These are phyloP conservation scores for Pseudochromis fuscus DNA, from an alignment of 2,797 vertebrate genomes.

Conservation along the genomic window DNA sequence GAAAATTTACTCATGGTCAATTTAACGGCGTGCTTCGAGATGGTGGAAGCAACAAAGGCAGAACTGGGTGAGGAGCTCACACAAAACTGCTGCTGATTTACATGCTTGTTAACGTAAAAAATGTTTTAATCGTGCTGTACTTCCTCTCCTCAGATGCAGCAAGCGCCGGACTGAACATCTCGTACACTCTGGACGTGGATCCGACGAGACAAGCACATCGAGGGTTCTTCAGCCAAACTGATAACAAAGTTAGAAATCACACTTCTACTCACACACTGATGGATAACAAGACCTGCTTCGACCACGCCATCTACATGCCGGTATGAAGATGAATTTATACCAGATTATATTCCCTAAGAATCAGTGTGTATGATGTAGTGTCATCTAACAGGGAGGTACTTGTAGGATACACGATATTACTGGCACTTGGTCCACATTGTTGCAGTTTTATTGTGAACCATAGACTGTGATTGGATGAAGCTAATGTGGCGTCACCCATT, in stretches of 20 bases:
- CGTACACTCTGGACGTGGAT: slow-evolving; percentile 81
- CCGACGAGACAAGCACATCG: slow-evolving; percentile 70
- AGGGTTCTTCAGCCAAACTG: slow-evolving; percentile 69
- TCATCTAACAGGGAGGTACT: no score
- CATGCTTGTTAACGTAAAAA: no score
- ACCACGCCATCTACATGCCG: slow-evolving; percentile 74
- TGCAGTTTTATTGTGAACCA: no score
- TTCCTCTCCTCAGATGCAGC: slow-evolving; percentile 38
- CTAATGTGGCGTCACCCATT: no score
- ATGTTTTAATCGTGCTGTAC: background rate
- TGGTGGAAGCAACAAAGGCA: slow-evolving; percentile 56
- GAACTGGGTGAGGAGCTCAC: slow-evolving; percentile 68
- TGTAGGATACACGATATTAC: no score
- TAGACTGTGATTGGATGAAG: no score
- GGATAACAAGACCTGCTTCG: slow-evolving; percentile 52
- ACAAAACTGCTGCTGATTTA: background rate
- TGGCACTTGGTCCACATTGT: no score
- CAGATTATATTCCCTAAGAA: background rate
- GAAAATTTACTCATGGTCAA: slow-evolving; percentile 49
- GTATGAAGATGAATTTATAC: slow-evolving; percentile 65
- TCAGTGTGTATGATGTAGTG: no score
- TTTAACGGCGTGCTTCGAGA: slow-evolving; percentile 79
- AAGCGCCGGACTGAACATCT: slow-evolving; percentile 70
- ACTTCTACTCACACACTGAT: slow-evolving; percentile 25
- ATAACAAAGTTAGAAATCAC: slow-evolving; percentile 44